Conservation (phyloP, 1,140 invertebrate species). For the Drosophila melanica region DNA sequence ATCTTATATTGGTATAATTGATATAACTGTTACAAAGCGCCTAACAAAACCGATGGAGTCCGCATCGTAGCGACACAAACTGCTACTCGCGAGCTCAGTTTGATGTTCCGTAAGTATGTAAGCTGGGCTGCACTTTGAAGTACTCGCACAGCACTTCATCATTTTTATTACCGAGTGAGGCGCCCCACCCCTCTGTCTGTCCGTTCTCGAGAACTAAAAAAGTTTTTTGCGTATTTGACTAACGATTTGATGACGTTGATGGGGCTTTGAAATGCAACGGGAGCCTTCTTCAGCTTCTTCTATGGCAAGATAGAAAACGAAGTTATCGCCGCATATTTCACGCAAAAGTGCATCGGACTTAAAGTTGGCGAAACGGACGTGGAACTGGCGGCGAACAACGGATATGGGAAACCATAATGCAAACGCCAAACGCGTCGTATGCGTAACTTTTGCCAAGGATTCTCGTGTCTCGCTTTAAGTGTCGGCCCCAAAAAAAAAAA, state of each 20-base stretch:
- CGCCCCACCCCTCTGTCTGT: background rate
- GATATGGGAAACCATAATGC: constrained; percentile 73
- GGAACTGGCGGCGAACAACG: constrained; percentile 47
- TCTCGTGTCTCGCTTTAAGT: constrained; percentile 43
- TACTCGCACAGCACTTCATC: constrained; percentile 68
- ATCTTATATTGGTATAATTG: no score
- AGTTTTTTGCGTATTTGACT: constrained; percentile 65
- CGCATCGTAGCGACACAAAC: background rate
- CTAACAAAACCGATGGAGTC: constrained; percentile 9
- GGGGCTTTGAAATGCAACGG: constrained; percentile 65
- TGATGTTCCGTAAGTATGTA: constrained; percentile 12
- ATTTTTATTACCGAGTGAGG: constrained; percentile 71
- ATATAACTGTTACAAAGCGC: background rate
- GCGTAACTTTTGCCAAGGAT: constrained; percentile 53
- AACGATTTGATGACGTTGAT: constrained; percentile 79
- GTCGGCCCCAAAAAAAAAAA: constrained; percentile 60
- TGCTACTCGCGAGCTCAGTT: constrained; percentile 9
- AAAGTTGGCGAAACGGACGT: constrained; percentile 28
- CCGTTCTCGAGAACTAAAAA: constrained; percentile 28
- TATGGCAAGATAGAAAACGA: background rate
- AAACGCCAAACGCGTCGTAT: constrained; percentile 40
- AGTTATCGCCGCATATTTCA: constrained; percentile 38
- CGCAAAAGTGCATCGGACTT: constrained; percentile 42
- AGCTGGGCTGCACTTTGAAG: constrained; percentile 43
- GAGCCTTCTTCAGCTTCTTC: no score